Evolutionary conservation across 2,797 vertebrate species (phyloP).

Genomic region (Crocodylus rhombifer): DNA sequence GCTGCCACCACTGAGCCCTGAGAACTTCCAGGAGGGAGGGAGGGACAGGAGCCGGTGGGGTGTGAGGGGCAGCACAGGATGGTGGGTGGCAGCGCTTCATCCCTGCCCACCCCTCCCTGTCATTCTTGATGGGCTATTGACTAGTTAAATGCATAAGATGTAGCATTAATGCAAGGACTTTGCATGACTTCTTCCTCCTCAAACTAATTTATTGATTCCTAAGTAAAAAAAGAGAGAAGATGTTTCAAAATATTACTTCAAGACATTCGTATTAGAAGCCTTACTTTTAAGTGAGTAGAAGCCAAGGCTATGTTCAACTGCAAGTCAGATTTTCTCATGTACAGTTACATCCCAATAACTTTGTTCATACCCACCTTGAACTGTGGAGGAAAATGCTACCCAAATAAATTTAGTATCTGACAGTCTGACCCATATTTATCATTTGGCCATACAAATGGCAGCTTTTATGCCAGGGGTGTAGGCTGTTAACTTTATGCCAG

Average conservation of each 20-base stretch:
- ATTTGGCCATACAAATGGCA: neutral
- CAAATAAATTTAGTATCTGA: neutral
- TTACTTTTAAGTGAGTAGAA: constrained; percentile 4
- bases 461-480: neutral
- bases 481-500: neutral
- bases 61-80: no score
- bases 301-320: neutral
- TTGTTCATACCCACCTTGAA: neutral
- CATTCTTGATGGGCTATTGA: no score
- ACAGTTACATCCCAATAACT: neutral
- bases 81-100: no score
- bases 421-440: neutral
- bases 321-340: neutral
- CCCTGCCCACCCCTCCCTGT: no score
- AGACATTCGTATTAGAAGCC: neutral
- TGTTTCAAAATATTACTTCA: neutral
- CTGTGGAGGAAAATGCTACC: neutral
- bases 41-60: no score
- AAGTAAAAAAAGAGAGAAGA: constrained; percentile 42
- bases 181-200: constrained; percentile 66
- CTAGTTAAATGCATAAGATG: constrained; percentile 60
- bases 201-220: constrained; percentile 49
- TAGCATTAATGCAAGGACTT: constrained; percentile 62
- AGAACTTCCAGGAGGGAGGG: no score
- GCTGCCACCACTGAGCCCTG: no score